Base-by-base conservation (phyloP, 2,797 vertebrate species). In the Enteromius fasciolatus region DNA sequence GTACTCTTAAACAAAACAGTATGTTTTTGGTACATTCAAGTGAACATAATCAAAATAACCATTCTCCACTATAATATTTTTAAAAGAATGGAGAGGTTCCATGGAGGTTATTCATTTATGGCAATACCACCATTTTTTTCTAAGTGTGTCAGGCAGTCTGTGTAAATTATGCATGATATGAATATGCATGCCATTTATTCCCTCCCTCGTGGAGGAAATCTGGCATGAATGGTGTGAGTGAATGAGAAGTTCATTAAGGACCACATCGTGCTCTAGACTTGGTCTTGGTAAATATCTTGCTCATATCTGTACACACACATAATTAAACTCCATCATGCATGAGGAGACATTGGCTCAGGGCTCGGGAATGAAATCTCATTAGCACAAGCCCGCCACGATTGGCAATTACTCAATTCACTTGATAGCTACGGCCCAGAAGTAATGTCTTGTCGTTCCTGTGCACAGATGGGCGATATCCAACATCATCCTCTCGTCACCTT, bases 351-450 rank as follows among this genome's bases (percentile, higher is more conserved):
- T 73, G 59, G 77, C 74, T 80, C 15, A 52, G 44, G 81, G 83
- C 73, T 88, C 50, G 59, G 52, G 77, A 84, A 84, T 83, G 74
- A 84, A 81, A 80, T 68, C 83, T 86, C 74, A 86, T 87, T 87
- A 88, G 84, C 77, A 73, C 70, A 78, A 69, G 73, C 73, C 67
- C 39, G 61, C 68, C 54, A 83, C 82, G 23, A 78, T 72, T 74
- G 77, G 69, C 78, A 86, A 81, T 87, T 84, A 76, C 69, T 86
- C 81, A 83, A 83, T 80, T 77, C 5, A 67, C 39, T 76, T 82
- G 82, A 68, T 57, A 84, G 82, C 80, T 69, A 84, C 20, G 48
- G 69, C 59, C 74, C 81, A 87, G 87, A 88, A 86, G 78, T 87
- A 87, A 87, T 86, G 83, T 25, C 15, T 20, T 23, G 36, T 74